Evolutionary conservation across 2,888 invertebrate species (phyloP).

Genomic region (Cinara cedri): DNA sequence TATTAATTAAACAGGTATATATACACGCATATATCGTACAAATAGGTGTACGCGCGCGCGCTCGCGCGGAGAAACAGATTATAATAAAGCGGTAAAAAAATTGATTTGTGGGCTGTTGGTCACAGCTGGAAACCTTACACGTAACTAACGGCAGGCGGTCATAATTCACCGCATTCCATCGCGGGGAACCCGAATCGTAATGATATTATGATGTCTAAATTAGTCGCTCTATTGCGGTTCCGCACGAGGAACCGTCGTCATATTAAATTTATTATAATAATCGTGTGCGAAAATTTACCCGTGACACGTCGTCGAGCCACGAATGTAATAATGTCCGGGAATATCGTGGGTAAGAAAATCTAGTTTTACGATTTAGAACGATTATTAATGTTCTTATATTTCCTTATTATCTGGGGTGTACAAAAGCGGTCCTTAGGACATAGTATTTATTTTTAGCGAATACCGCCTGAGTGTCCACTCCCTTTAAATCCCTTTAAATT

Average conservation of each 20-base stretch:
- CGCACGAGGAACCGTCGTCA: not conserved
- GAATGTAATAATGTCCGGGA: too few species aligned
- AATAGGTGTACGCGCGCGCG: conserved; percentile 26
- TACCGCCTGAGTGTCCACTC: too few species aligned
- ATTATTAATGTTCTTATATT: too few species aligned
- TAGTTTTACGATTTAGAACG: too few species aligned
- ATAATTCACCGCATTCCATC: conserved; percentile 56
- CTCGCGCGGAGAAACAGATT: conserved; percentile 28
- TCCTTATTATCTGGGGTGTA: too few species aligned
- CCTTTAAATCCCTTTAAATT: too few species aligned
- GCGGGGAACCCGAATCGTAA: conserved; percentile 28
- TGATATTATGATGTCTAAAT: conserved; percentile 57
- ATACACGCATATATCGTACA: conserved; percentile 6
- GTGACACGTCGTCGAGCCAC: too few species aligned
- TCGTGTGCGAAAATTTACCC: too few species aligned
- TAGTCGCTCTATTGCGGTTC: conserved; percentile 18
- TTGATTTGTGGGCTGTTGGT: conserved; percentile 56
- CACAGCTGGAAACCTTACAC: conserved; percentile 50
- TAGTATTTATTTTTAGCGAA: too few species aligned
- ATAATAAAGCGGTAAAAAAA: conserved; percentile 50
- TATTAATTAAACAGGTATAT: conserved; percentile 55
- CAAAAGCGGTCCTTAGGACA: too few species aligned
- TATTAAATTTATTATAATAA: too few species aligned
- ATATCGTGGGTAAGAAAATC: too few species aligned
- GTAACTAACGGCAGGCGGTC: conserved; percentile 54